Evolutionary conservation across 2,888 invertebrate species (phyloP).

Genomic region (Plagodis dolabraria): DNA sequence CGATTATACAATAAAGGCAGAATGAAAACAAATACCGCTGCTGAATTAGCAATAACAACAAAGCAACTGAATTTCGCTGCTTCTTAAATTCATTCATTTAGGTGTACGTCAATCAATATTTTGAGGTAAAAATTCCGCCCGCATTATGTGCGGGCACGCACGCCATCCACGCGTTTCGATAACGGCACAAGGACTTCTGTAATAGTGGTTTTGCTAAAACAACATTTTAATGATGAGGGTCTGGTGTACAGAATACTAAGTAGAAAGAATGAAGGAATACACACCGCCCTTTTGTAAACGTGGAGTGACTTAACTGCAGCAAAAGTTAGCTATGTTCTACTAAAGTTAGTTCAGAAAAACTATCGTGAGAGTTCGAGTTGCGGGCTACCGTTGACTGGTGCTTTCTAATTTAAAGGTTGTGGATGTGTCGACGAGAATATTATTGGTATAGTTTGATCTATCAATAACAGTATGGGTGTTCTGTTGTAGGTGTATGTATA

Average conservation of each 20-base stretch:
- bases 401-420: background rate
- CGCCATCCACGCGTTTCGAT: constrained; percentile 9
- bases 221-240: constrained; percentile 5
- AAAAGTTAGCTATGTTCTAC: background rate
- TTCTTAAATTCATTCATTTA: constrained; percentile 1
- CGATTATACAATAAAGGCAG: no score
- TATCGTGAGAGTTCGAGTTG: background rate
- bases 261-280: background rate
- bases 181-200: constrained; percentile 12
- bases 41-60: no score
- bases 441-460: no score
- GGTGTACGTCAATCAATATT: constrained; percentile 5
- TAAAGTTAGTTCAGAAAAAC: background rate
- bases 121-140: constrained; percentile 16
- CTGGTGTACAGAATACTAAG: constrained; percentile 2
- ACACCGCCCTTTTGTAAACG: background rate
- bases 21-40: no score
- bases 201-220: background rate
- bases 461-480: no score
- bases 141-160: constrained; percentile 31
- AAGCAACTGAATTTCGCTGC: background rate
- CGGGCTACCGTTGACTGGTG: no score
- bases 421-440: background rate
- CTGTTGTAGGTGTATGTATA: background rate
- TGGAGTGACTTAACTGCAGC: background rate